These are phyloP conservation scores for Pitangus sulphuratus DNA, from an alignment of 2,797 vertebrate species.

Conservation along the genomic window DNA sequence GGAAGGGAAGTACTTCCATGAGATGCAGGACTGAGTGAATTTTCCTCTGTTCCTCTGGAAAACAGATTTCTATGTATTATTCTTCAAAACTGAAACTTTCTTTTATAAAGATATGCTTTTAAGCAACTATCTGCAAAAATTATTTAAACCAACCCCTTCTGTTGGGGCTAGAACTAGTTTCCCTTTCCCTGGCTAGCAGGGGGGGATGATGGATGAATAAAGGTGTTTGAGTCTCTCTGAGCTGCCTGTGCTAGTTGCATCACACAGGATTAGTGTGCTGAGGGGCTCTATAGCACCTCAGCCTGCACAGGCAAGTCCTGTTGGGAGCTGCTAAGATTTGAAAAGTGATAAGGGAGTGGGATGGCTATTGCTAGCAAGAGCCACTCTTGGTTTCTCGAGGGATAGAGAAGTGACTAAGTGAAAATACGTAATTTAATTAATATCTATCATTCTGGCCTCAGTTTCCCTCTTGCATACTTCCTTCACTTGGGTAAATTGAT, in stretches of 20 bases:
- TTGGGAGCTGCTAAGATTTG: background rate
- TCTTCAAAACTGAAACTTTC: background rate
- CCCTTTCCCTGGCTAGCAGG: background rate
- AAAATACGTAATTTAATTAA: background rate
- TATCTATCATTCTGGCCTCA: background rate
- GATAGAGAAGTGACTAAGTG: background rate
- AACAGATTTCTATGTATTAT: background rate
- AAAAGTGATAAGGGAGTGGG: background rate
- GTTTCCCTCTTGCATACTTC: background rate
- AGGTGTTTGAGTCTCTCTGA: background rate
- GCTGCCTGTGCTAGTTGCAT: background rate
- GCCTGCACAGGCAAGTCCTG: background rate
- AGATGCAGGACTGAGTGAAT: slow-evolving; percentile 17
- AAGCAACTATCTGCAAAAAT: background rate
- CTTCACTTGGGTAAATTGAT: background rate
- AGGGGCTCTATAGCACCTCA: background rate
- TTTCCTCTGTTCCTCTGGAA: slow-evolving; percentile 37
- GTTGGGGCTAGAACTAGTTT: background rate
- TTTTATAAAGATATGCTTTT: background rate
- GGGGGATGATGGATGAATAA: background rate
- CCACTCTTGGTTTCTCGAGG: background rate
- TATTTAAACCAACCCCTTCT: background rate
- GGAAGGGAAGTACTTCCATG: slow-evolving; percentile 65
- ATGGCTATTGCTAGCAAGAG: background rate
- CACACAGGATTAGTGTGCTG: background rate